Evolutionary conservation across 2,797 vertebrate genomes (phyloP).

Genomic region (Intellagama lesueurii): DNA sequence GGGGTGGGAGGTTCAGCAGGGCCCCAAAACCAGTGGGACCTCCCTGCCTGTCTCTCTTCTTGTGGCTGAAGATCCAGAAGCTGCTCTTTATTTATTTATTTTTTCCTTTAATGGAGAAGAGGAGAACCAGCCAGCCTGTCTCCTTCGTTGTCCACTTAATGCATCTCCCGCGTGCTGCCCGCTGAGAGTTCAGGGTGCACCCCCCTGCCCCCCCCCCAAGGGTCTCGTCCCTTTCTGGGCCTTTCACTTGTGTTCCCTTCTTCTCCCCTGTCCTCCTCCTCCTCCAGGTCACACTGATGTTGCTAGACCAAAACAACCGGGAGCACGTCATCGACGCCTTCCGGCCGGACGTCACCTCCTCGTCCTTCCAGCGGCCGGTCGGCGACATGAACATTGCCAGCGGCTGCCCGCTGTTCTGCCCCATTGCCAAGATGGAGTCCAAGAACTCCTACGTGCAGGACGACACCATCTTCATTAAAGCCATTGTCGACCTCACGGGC

Average conservation of each 20-base stretch:
- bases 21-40: no score
- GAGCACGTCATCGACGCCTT: slow-evolving; percentile 98
- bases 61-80: no score
- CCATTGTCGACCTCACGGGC: slow-evolving; percentile 95
- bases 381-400: slow-evolving; percentile 98
- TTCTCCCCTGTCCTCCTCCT: accelerated
- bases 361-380: slow-evolving; percentile 94
- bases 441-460: slow-evolving; percentile 94
- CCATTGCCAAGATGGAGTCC: slow-evolving; percentile 89
- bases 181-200: no score
- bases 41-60: no score
- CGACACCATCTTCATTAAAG: slow-evolving; percentile 96
- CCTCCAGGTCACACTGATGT: slow-evolving; percentile 94
- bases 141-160: no score
- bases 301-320: slow-evolving; percentile 96
- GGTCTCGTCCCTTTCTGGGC: neutral
- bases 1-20: no score
- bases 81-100: no score
- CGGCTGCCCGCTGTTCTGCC: slow-evolving; percentile 97
- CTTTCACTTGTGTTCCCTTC: no score
- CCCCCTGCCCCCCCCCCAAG: neutral
- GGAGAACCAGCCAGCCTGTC: no score
- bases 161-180: no score
- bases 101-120: no score
- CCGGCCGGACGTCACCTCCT: slow-evolving; percentile 92